Conservation (phyloP, 2,888 invertebrate genomes). For the Cryptocephalus moraei region DNA sequence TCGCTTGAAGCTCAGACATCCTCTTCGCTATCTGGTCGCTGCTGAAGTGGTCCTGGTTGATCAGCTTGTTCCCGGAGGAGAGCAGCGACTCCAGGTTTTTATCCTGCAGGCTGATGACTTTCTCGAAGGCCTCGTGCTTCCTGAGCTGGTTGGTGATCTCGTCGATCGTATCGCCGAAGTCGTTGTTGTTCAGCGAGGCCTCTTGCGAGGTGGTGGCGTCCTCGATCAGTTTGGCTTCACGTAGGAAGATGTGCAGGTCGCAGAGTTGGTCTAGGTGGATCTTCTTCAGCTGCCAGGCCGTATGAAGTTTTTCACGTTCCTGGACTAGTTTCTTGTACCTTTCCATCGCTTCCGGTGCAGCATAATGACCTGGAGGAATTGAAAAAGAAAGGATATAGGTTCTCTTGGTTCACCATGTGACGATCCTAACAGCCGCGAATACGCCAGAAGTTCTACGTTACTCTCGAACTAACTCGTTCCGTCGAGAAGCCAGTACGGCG, state of each 20-base stretch:
- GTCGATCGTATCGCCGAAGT: conserved; percentile 71
- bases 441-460: too few relatives aligned
- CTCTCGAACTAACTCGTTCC: too few relatives aligned
- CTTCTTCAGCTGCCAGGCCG: conserved; percentile 83
- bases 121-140: conserved; percentile 93
- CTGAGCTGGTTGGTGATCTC: conserved; percentile 83
- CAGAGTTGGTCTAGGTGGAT: conserved; percentile 82
- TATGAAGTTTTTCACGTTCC: conserved; percentile 67
- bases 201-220: conserved; percentile 83
- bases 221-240: conserved; percentile 89
- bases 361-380: conserved; percentile 54
- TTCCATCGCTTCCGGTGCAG: conserved; percentile 67
- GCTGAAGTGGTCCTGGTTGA: conserved; percentile 87
- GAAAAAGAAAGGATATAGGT: too few relatives aligned
- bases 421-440: too few relatives aligned
- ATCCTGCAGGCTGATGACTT: conserved; percentile 77
- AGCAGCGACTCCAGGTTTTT: conserved; percentile 75
- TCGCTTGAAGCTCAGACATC: conserved; percentile 61
- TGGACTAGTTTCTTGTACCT: conserved; percentile 66
- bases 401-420: too few relatives aligned
- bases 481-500: too few relatives aligned
- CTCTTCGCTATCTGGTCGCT: conserved; percentile 67
- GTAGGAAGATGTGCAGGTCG: conserved; percentile 86
- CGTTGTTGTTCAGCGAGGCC: conserved; percentile 55
- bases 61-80: conserved; percentile 76